A percentile compares a stretch with the other conserved stretches of the same genome.
Evolutionary conservation across 2,888 invertebrate species (phyloP).

Genomic region (Taenaris catops): DNA sequence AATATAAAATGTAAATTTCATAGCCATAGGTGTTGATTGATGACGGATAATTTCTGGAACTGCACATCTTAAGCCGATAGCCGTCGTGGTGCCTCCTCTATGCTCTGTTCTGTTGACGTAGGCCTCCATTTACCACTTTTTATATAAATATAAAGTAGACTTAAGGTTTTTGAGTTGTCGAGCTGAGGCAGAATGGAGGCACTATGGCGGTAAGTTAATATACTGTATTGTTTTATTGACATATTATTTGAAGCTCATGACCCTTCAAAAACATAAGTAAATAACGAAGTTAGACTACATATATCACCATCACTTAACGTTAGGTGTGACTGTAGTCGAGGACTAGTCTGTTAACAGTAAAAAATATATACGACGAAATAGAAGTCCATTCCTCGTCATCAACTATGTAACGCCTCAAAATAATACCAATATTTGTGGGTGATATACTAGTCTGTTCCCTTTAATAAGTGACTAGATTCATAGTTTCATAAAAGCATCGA

Average conservation of each 20-base stretch:
- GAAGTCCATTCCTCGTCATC: no score
- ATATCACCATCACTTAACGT: no score
- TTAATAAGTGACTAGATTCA: no score
- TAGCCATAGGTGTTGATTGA: constrained; percentile 61
- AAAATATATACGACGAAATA: no score
- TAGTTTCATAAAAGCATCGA: no score
- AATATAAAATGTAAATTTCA: constrained; percentile 28
- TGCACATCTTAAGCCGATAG: constrained; percentile 41
- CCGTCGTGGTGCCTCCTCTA: constrained; percentile 77
- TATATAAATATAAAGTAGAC: constrained; percentile 12
- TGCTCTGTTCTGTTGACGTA: constrained; percentile 77
- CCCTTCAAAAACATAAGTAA: not conserved
- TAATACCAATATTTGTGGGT: no score
- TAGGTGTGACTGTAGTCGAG: no score
- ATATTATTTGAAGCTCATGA: constrained; percentile 8
- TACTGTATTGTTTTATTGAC: constrained; percentile 20
- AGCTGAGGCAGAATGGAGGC: constrained; percentile 59
- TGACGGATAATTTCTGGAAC: constrained; percentile 72
- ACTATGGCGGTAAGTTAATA: constrained; percentile 62
- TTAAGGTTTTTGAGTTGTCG: constrained; percentile 20
- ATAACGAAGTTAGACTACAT: no score
- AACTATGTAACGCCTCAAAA: no score
- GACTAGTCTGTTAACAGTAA: no score
- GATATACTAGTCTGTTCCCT: no score
- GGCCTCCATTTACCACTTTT: constrained; percentile 33